Evolutionary conservation across 2,888 invertebrate species (phyloP).

Genomic region (Lottia scabra): DNA sequence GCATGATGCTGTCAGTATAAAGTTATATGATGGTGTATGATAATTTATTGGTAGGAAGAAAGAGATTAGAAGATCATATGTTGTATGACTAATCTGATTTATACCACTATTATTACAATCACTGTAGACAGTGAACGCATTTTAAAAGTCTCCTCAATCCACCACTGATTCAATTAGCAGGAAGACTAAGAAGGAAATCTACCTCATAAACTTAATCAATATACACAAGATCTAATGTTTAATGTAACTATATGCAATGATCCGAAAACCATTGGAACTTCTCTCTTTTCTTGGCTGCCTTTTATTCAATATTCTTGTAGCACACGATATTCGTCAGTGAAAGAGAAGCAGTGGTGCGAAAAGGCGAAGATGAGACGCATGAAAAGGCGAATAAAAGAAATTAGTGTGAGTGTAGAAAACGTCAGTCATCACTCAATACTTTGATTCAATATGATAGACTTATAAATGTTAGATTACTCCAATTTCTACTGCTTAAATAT

Average conservation of each 20-base stretch:
- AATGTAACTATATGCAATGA: background rate
- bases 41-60: no score
- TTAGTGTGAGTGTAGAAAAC: background rate
- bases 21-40: no score
- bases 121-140: constrained; percentile 1
- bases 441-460: background rate
- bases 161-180: background rate
- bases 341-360: background rate
- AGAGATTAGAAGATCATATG: background rate
- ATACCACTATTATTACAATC: background rate
- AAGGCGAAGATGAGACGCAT: background rate
- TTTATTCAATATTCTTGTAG: background rate
- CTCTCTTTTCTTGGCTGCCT: background rate
- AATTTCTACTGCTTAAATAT: background rate
- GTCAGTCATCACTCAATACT: background rate
- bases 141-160: background rate
- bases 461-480: constrained; percentile 1
- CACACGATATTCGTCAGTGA: background rate
- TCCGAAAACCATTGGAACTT: background rate
- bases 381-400: background rate
- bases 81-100: background rate
- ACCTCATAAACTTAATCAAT: constrained; percentile 3
- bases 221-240: background rate
- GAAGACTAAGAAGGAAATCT: background rate
- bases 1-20: background rate